Evolutionary conservation across 2,113 vertebrate genomes (phyloP).

Genomic region (Eleginops maclovinus): DNA sequence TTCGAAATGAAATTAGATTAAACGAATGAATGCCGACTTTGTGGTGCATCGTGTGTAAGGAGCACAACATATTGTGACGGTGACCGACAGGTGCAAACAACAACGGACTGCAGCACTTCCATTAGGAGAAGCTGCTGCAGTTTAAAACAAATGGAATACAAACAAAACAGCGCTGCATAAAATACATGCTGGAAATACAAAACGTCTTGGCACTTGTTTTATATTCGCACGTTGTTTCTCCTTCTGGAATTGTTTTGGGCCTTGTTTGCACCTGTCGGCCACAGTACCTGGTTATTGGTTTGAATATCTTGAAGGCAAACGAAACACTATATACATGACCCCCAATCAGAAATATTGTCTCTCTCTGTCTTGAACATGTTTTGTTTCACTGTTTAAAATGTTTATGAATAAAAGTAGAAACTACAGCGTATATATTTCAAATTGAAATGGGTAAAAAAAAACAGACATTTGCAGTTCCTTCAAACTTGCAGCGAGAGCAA

Average conservation of each 20-base stretch:
- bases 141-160: too few relatives aligned
- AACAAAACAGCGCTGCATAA: not conserved
- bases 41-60: conserved; percentile 21
- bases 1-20: conserved; percentile 78
- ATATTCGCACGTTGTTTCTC: too few relatives aligned
- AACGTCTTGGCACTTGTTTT: too few relatives aligned
- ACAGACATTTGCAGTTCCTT: conserved; percentile 69
- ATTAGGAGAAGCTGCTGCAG: too few relatives aligned
- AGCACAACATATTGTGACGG: conserved; percentile 17
- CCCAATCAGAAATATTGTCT: conserved; percentile 21
- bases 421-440: conserved; percentile 6
- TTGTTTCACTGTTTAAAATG: conserved; percentile 47
- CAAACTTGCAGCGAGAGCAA: conserved; percentile 55
- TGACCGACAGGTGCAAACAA: not conserved
- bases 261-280: too few relatives aligned
- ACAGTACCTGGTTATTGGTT: not conserved
- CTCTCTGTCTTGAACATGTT: conserved; percentile 36
- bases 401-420: conserved; percentile 34
- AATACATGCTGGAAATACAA: too few relatives aligned
- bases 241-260: too few relatives aligned
- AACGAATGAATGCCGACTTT: conserved; percentile 71
- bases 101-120: too few relatives aligned
- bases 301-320: conserved; percentile 11
- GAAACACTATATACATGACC: conserved; percentile 33
- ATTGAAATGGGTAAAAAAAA: conserved; percentile 18